These are phyloP conservation scores for Sinopyrophorus schimmeli DNA, from an alignment of 2,888 invertebrate genomes.

Conservation along the genomic window DNA sequence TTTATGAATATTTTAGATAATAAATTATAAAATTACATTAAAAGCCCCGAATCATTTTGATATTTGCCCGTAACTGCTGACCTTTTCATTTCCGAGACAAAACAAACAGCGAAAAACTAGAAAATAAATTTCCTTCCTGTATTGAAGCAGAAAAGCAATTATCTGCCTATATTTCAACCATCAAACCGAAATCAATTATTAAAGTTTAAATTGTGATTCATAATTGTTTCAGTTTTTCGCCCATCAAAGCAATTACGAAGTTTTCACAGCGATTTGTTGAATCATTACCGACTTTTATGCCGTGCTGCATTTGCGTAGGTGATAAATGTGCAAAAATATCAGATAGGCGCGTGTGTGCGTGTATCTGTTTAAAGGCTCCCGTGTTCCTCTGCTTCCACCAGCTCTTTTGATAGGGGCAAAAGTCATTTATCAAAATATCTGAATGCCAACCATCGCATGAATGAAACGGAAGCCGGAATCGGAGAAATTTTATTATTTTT, in stretches of 20 bases:
- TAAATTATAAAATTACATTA: too few species aligned
- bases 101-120: too few species aligned
- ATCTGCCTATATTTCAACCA: too few species aligned
- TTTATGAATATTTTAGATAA: too few species aligned
- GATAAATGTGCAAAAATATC: constrained; percentile 22
- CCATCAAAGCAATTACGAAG: constrained; percentile 12
- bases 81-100: too few species aligned
- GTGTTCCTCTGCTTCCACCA: constrained; percentile 18
- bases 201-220: constrained; percentile 4
- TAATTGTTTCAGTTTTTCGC: constrained; percentile 15
- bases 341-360: constrained; percentile 5
- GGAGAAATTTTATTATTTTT: constrained; percentile 17
- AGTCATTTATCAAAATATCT: constrained; percentile 28
- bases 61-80: too few species aligned
- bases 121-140: too few species aligned
- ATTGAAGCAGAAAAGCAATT: too few species aligned
- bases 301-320: constrained; percentile 20
- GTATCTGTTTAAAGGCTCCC: constrained; percentile 22
- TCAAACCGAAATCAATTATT: constrained; percentile 8
- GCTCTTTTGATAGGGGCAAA: constrained; percentile 22
- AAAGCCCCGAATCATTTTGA: too few species aligned
- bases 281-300: constrained; percentile 21
- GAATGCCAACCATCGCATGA: constrained; percentile 14
- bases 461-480: constrained; percentile 6
- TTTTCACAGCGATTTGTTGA: constrained; percentile 19